Conservation (phyloP, 2,797 vertebrate species). For the Gastrophryne carolinensis region DNA sequence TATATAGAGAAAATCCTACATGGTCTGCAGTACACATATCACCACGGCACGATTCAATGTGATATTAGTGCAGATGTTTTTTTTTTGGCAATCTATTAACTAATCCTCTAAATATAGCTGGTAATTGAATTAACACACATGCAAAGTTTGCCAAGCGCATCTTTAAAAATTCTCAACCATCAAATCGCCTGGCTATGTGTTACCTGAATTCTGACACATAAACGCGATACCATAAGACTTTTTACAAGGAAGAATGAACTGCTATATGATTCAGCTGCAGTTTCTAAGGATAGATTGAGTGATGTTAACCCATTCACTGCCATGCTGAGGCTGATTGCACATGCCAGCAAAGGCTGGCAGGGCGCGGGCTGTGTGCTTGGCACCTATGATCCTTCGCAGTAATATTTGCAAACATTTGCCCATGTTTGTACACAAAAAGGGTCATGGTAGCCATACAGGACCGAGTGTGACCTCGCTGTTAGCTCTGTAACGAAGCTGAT, state of each 20-base stretch:
- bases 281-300: conserved; percentile 3
- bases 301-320: conserved; percentile 2
- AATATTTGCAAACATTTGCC: conserved; percentile 53
- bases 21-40: too few relatives aligned
- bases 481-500: conserved; percentile 48
- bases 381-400: conserved; percentile 5
- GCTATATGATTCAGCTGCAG: too few relatives aligned
- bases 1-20: too few relatives aligned
- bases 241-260: too few relatives aligned
- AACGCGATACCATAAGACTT: background rate
- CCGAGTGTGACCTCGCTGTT: conserved; percentile 38
- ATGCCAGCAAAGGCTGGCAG: conserved; percentile 4
- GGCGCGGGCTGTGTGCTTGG: background rate
- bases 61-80: too few relatives aligned
- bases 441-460: conserved; percentile 30
- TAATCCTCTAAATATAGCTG: conserved; percentile 11
- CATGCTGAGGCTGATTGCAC: background rate
- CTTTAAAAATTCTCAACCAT: background rate
- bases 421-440: conserved; percentile 37
- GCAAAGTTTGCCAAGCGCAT: background rate
- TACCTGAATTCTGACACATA: conserved; percentile 12
- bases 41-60: too few relatives aligned
- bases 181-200: background rate
- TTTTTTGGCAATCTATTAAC: too few relatives aligned
- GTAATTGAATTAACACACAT: background rate